These are phyloP conservation scores for Rhagoletis zephyria DNA, from an alignment of 1,140 invertebrate genomes.

Conservation along the genomic window DNA sequence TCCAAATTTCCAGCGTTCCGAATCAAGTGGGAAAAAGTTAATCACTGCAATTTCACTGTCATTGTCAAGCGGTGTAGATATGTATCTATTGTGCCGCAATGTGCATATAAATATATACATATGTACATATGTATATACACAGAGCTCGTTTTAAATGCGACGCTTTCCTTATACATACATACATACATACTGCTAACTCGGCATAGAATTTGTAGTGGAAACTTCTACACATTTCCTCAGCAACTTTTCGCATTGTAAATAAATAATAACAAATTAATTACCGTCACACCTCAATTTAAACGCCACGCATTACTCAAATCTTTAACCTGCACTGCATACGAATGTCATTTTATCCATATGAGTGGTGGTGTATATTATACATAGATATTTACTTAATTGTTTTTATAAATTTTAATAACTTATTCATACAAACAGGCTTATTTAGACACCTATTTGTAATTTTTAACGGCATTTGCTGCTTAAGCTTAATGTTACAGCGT, in stretches of 20 bases:
- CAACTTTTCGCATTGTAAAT: not conserved
- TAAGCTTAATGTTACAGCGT: conserved; percentile 2
- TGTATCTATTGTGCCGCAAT: not conserved
- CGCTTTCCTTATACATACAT: not conserved
- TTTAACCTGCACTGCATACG: not conserved
- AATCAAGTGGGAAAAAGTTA: conserved; percentile 34
- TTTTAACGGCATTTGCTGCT: not conserved
- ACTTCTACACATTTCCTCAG: not conserved
- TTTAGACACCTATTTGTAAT: conserved; percentile 10
- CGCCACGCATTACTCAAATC: not conserved
- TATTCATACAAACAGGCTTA: not conserved
- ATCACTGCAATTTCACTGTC: conserved; percentile 43
- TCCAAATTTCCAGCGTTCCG: not conserved
- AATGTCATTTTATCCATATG: not conserved
- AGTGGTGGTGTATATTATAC: too few species aligned
- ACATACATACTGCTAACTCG: too few species aligned
- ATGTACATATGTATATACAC: too few species aligned
- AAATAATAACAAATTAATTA: conserved; percentile 1
- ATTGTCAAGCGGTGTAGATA: not conserved
- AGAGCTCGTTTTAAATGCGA: too few species aligned
- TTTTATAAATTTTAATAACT: conserved; percentile 19
- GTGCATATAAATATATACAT: too few species aligned
- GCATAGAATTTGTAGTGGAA: not conserved
- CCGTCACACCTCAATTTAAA: conserved; percentile 4
- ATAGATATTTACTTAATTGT: too few species aligned